Evolutionary conservation across 2,888 invertebrate genomes (phyloP).

Genomic region (Epiperipatus broadwayi): DNA sequence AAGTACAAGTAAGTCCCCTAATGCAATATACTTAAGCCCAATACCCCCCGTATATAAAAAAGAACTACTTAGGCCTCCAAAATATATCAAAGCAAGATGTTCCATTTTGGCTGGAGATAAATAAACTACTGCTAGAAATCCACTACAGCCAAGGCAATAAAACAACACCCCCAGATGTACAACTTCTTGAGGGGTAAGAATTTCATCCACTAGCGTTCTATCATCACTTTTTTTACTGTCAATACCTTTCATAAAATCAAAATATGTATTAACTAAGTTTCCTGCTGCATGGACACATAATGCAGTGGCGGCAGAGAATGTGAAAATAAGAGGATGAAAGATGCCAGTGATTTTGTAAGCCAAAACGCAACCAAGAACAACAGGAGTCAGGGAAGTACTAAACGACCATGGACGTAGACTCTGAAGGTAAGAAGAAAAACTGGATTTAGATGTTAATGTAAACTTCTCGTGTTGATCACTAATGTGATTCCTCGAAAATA

Average conservation of each 20-base stretch:
- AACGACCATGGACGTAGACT: conserved; percentile 85
- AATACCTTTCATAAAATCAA: conserved; percentile 79
- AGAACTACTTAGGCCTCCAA: conserved; percentile 81
- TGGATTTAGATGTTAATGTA: too few species aligned
- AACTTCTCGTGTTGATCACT: too few species aligned
- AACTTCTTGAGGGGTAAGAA: conserved; percentile 59
- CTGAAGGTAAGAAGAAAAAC: conserved; percentile 47
- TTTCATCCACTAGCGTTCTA: conserved; percentile 78
- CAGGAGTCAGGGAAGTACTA: conserved; percentile 74
- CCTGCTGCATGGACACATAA: conserved; percentile 86
- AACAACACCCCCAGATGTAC: conserved; percentile 70
- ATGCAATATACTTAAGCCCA: conserved; percentile 80
- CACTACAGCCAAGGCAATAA: conserved; percentile 64
- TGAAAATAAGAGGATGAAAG: conserved; percentile 56
- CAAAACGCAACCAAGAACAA: conserved; percentile 65
- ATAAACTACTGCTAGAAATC: conserved; percentile 51
- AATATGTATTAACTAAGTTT: conserved; percentile 89
- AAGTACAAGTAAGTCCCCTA: conserved; percentile 76
- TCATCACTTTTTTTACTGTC: conserved; percentile 78
- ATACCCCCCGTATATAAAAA: conserved; percentile 93
- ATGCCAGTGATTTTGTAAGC: conserved; percentile 52
- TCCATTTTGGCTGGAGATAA: conserved; percentile 82
- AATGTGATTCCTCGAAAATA: too few species aligned
- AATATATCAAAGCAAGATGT: conserved; percentile 78
- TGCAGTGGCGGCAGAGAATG: conserved; percentile 64